Conservation (phyloP, 2,797 vertebrate species). For the Helarctos malayanus region DNA sequence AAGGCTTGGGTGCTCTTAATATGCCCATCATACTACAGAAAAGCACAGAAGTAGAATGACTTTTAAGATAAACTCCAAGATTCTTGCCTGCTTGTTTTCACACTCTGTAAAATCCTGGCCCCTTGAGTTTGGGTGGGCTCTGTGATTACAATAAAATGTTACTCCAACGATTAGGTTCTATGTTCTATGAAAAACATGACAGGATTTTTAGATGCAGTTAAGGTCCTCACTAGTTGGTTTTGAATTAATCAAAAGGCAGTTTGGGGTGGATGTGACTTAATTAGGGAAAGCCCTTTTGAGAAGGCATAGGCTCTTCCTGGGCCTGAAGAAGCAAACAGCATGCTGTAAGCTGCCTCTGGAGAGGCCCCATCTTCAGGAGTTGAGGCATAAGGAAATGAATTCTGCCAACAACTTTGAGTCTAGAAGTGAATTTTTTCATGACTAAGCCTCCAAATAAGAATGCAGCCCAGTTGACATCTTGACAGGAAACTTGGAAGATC, state of each 20-base stretch:
- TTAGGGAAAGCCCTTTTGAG: neutral
- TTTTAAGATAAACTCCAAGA: neutral
- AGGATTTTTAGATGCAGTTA: neutral
- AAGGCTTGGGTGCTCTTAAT: neutral
- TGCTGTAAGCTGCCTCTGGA: neutral
- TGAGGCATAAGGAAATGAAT: neutral
- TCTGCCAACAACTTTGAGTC: neutral
- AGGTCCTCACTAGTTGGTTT: neutral
- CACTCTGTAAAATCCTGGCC: neutral
- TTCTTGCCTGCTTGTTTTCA: too few relatives aligned
- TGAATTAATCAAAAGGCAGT: neutral
- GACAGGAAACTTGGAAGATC: neutral
- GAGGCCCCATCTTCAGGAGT: neutral
- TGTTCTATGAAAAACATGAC: neutral
- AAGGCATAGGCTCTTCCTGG: neutral
- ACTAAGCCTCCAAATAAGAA: neutral
- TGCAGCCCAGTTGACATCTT: neutral
- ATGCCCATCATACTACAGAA: neutral
- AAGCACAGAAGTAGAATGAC: neutral
- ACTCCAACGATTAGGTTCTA: neutral
- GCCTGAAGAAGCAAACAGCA: neutral
- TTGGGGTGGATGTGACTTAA: neutral
- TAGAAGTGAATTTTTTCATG: neutral
- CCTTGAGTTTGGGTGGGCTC: fast-evolving
- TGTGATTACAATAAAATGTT: neutral